Conservation (phyloP, 2,888 invertebrate genomes). For the Crepidodera aurea region DNA sequence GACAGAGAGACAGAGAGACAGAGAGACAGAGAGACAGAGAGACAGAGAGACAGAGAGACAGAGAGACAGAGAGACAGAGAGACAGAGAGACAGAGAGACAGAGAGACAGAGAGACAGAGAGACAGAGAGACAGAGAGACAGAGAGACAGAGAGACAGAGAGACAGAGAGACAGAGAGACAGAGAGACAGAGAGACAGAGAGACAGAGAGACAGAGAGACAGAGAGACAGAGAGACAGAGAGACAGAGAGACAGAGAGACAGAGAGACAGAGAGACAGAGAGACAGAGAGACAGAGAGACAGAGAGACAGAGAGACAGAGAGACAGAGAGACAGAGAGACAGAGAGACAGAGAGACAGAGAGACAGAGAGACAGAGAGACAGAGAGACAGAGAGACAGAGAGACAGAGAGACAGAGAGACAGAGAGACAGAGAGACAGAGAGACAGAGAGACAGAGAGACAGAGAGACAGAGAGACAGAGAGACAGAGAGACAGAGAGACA, state of each 20-base stretch:
- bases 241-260: slow-evolving; percentile 31
- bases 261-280: slow-evolving; percentile 31
- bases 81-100: not conserved
- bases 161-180: slow-evolving; percentile 23
- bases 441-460: slow-evolving; percentile 20
- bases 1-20: slow-evolving; percentile 22
- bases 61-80: not conserved
- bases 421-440: slow-evolving; percentile 20
- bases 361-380: slow-evolving; percentile 31
- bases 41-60: slow-evolving; percentile 9
- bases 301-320: slow-evolving; percentile 31
- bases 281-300: slow-evolving; percentile 31
- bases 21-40: slow-evolving; percentile 11
- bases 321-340: slow-evolving; percentile 31
- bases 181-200: slow-evolving; percentile 31
- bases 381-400: slow-evolving; percentile 30
- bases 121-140: not conserved
- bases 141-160: not conserved
- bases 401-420: slow-evolving; percentile 24
- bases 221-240: slow-evolving; percentile 31
- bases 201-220: slow-evolving; percentile 31
- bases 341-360: slow-evolving; percentile 30
- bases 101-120: slow-evolving; percentile 1
- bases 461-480: slow-evolving; percentile 20
- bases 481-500: slow-evolving; percentile 19